Conservation (phyloP, 2,113 vertebrate species). For the Gobiocypris rarus region DNA sequence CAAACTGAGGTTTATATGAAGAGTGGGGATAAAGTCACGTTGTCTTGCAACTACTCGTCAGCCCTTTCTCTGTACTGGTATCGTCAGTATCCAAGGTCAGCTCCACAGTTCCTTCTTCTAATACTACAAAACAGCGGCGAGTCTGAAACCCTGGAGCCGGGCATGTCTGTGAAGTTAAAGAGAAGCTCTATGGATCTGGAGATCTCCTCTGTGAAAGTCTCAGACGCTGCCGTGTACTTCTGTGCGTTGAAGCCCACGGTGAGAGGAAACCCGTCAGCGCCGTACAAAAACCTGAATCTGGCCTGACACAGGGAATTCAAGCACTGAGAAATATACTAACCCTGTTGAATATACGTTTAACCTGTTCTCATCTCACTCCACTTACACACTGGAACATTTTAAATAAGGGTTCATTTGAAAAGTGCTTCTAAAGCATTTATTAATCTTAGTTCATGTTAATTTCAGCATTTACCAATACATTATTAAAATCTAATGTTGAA, state of each 20-base stretch:
- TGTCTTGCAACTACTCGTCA: slow-evolving; percentile 7
- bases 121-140: not conserved
- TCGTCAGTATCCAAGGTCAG: slow-evolving; percentile 20
- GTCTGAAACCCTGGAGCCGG: not conserved
- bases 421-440: too few species aligned
- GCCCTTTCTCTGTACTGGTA: slow-evolving; percentile 22
- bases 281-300: slow-evolving; percentile 52
- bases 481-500: too few species aligned
- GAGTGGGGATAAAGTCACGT: not conserved
- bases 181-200: not conserved
- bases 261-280: slow-evolving; percentile 5
- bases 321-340: not conserved
- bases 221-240: slow-evolving; percentile 26
- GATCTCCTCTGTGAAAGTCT: not conserved
- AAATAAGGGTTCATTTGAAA: too few species aligned
- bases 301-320: not conserved
- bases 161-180: slow-evolving; percentile 4
- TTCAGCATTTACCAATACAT: too few species aligned
- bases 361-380: not conserved
- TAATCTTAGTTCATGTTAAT: too few species aligned
- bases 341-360: not conserved
- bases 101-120: not conserved
- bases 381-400: not conserved
- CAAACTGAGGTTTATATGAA: not conserved
- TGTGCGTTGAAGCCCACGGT: slow-evolving; percentile 35